These are phyloP conservation scores for Ceratina calcarata DNA, from an alignment of 1,140 invertebrate genomes.

Conservation along the genomic window DNA sequence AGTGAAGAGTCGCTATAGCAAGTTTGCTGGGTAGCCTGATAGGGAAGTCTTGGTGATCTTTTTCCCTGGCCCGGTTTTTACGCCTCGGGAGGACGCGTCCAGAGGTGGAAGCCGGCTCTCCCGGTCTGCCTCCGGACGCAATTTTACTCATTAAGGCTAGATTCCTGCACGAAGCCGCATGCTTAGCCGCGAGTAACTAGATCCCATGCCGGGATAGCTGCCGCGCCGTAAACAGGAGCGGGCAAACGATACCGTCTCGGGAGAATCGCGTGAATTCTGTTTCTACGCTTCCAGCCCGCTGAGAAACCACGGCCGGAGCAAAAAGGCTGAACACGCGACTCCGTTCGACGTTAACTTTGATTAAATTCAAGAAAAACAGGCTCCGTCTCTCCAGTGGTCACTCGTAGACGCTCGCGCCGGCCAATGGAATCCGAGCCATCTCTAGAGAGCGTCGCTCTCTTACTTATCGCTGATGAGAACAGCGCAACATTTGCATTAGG, in stretches of 20 bases:
- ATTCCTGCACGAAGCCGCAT: constrained; percentile 75
- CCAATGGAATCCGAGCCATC: too few relatives aligned
- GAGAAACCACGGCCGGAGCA: not conserved
- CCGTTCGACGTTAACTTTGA: constrained; percentile 1
- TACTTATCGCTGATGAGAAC: too few relatives aligned
- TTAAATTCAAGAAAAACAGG: constrained; percentile 5
- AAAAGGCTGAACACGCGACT: constrained; percentile 13
- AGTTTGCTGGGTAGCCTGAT: too few relatives aligned
- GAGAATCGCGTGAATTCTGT: constrained; percentile 45
- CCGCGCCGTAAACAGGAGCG: constrained; percentile 42
- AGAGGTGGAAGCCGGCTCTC: constrained; percentile 32
- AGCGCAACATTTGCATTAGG: too few relatives aligned
- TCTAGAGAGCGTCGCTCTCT: too few relatives aligned
- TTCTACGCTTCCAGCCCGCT: constrained; percentile 6
- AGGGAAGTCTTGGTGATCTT: constrained; percentile 5
- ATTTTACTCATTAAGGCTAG: constrained; percentile 80
- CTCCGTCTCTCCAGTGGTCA: too few relatives aligned
- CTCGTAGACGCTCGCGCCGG: too few relatives aligned
- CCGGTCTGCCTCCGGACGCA: constrained; percentile 62
- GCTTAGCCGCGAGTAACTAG: constrained; percentile 64
- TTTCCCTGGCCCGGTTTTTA: constrained; percentile 41
- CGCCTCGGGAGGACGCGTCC: constrained; percentile 32
- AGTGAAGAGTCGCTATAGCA: too few relatives aligned
- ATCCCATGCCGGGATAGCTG: constrained; percentile 73
- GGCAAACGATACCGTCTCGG: constrained; percentile 48